These are phyloP conservation scores for Myripristis murdjan DNA, from an alignment of 2,797 vertebrate species.

Conservation along the genomic window DNA sequence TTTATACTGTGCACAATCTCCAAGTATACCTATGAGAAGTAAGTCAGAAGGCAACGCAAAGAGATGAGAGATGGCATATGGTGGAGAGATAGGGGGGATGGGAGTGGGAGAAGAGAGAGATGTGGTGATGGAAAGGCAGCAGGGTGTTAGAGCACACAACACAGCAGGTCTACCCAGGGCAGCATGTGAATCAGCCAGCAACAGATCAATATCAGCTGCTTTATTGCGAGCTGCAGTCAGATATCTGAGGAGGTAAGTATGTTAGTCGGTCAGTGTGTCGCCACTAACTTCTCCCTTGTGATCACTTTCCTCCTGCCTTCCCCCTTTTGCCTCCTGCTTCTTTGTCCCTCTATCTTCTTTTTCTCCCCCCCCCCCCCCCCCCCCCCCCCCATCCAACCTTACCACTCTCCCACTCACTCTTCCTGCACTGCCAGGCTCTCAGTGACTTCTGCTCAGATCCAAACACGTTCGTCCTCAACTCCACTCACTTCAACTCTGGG, in stretches of 20 bases:
- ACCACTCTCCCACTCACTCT: slow-evolving; percentile 41
- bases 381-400: too few species aligned
- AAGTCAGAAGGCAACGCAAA: not conserved
- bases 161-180: slow-evolving; percentile 29
- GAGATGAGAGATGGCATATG: not conserved
- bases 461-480: slow-evolving; percentile 90
- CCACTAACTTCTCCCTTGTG: slow-evolving; percentile 54
- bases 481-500: slow-evolving; percentile 90
- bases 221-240: slow-evolving; percentile 39
- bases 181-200: slow-evolving; percentile 40
- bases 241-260: slow-evolving; percentile 70
- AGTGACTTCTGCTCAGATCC: slow-evolving; percentile 94
- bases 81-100: slow-evolving; percentile 17
- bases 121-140: slow-evolving; percentile 34
- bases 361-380: too few species aligned
- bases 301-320: slow-evolving; percentile 37
- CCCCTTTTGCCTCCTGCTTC: slow-evolving; percentile 31
- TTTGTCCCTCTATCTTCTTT: slow-evolving; percentile 10
- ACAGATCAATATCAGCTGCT: slow-evolving; percentile 65
- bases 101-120: slow-evolving; percentile 17
- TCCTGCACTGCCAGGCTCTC: slow-evolving; percentile 84
- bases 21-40: slow-evolving; percentile 5
- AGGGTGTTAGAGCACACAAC: not conserved
- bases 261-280: slow-evolving; percentile 82
- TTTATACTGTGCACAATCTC: too few species aligned